These are phyloP conservation scores for Eucidaris tribuloides DNA, from an alignment of 35 echinoderm and acorn worm genomes.

Conservation along the genomic window DNA sequence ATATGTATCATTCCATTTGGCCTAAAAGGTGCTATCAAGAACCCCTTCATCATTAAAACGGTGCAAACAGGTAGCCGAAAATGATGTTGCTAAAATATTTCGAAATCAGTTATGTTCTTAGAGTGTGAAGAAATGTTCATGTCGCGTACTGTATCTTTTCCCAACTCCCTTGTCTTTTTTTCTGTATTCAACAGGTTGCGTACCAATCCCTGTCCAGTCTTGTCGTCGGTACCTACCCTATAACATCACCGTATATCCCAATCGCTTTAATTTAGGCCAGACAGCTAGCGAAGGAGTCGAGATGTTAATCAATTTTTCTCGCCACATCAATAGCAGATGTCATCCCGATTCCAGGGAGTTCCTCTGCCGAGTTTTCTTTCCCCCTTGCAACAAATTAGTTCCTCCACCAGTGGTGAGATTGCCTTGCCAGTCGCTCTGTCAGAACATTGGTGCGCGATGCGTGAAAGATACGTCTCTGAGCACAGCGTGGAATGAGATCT, in stretches of 20 bases:
- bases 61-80: too few species aligned
- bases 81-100: too few species aligned
- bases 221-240: neutral
- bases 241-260: neutral
- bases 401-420: neutral
- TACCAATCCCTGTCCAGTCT: neutral
- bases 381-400: neutral
- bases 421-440: neutral
- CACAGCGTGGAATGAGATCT: neutral
- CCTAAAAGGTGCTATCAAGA: too few species aligned
- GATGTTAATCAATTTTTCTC: neutral
- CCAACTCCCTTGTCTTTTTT: too few species aligned
- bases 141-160: too few species aligned
- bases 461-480: neutral
- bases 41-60: too few species aligned
- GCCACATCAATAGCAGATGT: neutral
- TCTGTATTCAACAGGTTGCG: neutral
- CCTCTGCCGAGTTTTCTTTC: slow-evolving; percentile 3
- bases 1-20: too few species aligned
- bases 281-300: neutral
- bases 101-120: too few species aligned
- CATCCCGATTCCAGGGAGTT: neutral
- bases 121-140: too few species aligned
- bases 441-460: neutral
- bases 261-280: neutral